Base-by-base conservation (phyloP, 1,140 invertebrate species). In the Nymphalis io region DNA sequence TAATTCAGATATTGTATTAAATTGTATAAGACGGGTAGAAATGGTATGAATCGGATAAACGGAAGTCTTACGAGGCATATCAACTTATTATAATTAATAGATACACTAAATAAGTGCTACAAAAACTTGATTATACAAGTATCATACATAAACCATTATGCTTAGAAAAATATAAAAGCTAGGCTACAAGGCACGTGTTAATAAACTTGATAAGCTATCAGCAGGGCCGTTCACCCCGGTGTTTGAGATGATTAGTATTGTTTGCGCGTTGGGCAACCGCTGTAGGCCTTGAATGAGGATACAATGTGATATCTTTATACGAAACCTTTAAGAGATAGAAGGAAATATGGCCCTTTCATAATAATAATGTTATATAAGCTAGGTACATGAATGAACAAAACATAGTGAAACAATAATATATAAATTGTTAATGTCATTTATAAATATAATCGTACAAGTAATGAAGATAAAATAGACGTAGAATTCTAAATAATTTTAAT, bases 131-230 rank as follows among this genome's bases (percentile, higher is more conserved):
- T n/a, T n/a, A n/a, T 44, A 15, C 11, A 44, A 15, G 40, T 15
- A 44, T n/a, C 3, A 44, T 15, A n/a, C 4, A 10, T 11, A 44
- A 44, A 44, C 40, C 39, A 39, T 33, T 33, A 5, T 16, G 16
- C 8, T 59, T 40, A 59, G 57, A 55, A 23, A 1, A 18, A 0
- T 61, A 61, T 46, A 46, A 60, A 53, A 18, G 48, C 42, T 3
- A 12, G 16, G 10, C 40, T 51, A 21, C 12, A 68, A 74, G 71
- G 69, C 75, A 58, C 62, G 70, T 73, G 74, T 74, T 81, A 74
- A 78, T 81, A 79, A 81, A 81, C 76, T 77, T 79, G 79, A 81
- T 81, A 81, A 81, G 68, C 57, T 70, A 78, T 55, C 64, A 74
- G 73, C 76, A 75, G 76, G 64, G 69, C 38, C 76, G 68, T 79